A percentile compares a stretch with the other conserved stretches of the same genome.
Conservation (phyloP, 2,888 invertebrate species). For the Amiota minor region DNA sequence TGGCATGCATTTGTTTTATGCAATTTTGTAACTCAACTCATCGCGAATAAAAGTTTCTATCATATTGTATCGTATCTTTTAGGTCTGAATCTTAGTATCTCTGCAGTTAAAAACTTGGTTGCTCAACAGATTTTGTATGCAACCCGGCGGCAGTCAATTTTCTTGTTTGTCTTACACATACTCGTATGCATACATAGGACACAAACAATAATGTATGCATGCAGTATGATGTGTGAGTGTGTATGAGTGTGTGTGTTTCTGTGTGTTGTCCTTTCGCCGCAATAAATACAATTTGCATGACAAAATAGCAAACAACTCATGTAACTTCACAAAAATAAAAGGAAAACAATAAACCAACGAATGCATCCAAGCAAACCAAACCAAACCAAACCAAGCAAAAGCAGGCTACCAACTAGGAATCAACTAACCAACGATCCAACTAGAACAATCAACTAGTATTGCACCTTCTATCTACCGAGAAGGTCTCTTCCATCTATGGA, state of each 20-base stretch:
- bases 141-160: constrained; percentile 60
- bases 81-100: background rate
- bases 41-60: too few species aligned
- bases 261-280: constrained; percentile 54
- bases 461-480: constrained; percentile 4
- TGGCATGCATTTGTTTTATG: too few species aligned
- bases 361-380: too few species aligned
- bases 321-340: constrained; percentile 42
- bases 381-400: constrained; percentile 1
- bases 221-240: background rate
- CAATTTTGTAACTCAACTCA: too few species aligned
- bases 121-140: constrained; percentile 33
- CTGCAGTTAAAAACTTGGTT: background rate
- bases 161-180: constrained; percentile 53
- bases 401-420: background rate
- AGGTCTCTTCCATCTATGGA: background rate
- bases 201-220: constrained; percentile 58
- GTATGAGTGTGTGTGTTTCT: constrained; percentile 34
- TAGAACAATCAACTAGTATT: constrained; percentile 13
- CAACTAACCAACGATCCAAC: background rate
- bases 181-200: constrained; percentile 33
- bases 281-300: constrained; percentile 66
- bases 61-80: too few species aligned
- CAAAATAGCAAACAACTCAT: constrained; percentile 63
- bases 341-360: too few species aligned